Percentiles rank a stretch among this genome's conserved stretches.
Evolutionary conservation across 2,113 vertebrate genomes (phyloP).

Genomic region (Platichthys flesus): DNA sequence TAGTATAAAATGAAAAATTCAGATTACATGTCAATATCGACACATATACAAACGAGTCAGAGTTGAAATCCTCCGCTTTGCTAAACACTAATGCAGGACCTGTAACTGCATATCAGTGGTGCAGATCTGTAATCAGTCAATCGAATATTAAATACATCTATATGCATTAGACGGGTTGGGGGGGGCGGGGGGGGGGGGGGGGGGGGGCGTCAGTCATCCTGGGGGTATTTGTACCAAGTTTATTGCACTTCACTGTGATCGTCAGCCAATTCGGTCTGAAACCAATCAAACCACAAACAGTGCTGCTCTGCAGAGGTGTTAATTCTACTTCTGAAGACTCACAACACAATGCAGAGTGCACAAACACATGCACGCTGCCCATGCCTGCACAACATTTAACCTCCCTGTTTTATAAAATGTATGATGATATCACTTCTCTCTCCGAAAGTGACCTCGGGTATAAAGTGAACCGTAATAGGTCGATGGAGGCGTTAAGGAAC

Average conservation of each 20-base stretch:
- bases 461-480: not conserved
- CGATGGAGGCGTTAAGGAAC: not conserved
- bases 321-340: not conserved
- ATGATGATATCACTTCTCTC: not conserved
- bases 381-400: not conserved
- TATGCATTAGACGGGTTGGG: too few species aligned
- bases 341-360: not conserved
- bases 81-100: too few species aligned
- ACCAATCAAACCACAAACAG: conserved; percentile 15
- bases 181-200: too few species aligned
- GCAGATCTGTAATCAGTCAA: too few species aligned
- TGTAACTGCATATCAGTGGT: too few species aligned
- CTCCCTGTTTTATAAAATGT: not conserved
- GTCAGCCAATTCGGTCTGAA: not conserved
- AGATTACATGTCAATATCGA: too few species aligned
- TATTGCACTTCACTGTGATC: conserved; percentile 1
- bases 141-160: too few species aligned
- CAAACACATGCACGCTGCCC: not conserved
- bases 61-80: too few species aligned
- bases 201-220: too few species aligned
- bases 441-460: not conserved
- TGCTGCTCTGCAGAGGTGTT: conserved; percentile 4
- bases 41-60: too few species aligned
- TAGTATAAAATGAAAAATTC: too few species aligned
- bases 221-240: too few species aligned